Evolutionary conservation across 2,888 invertebrate species (phyloP).

Genomic region (Cacoxenus indagator): DNA sequence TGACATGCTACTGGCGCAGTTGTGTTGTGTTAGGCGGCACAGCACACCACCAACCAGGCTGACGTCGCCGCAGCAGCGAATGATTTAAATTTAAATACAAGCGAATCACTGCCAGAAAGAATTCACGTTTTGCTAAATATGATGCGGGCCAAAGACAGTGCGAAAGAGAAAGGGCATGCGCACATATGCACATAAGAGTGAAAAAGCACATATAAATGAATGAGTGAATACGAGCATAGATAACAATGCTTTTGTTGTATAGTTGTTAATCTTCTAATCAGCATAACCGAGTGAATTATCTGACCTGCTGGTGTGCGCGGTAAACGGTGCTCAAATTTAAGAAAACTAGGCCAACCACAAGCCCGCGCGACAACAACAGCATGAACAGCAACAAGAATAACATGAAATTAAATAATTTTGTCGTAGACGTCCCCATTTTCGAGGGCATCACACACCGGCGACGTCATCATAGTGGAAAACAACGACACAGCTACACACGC

Average conservation of each 20-base stretch:
- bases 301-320: neutral
- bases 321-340: neutral
- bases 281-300: neutral
- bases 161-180: no score
- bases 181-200: no score
- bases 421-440: neutral
- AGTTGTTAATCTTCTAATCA: constrained; percentile 1
- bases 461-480: neutral
- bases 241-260: no score
- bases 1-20: no score
- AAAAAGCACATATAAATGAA: neutral
- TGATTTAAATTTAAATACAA: no score
- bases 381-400: neutral
- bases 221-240: neutral
- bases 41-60: no score
- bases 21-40: no score
- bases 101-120: no score
- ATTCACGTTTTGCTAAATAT: no score
- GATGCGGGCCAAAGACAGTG: no score
- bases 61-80: no score
- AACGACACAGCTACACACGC: neutral
- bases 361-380: neutral
- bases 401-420: neutral
- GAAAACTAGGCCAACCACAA: neutral
- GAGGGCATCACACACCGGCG: neutral